A percentile compares a stretch with the other conserved stretches of the same genome.
Evolutionary conservation across 2,888 invertebrate genomes (phyloP).

Genomic region (Pinctada fucata): DNA sequence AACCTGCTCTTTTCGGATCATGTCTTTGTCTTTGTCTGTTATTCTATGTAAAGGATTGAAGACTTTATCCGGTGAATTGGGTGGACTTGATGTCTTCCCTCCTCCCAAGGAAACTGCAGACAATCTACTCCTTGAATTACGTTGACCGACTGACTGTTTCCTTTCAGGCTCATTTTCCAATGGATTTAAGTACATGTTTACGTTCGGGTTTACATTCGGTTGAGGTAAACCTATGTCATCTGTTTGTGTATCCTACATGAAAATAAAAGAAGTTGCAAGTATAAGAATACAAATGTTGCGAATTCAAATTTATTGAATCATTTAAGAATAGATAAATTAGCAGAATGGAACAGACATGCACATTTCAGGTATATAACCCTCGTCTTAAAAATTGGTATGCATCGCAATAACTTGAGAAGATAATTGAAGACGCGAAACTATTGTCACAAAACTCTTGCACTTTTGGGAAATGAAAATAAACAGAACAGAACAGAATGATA

Average conservation of each 20-base stretch:
- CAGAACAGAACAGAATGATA: no score
- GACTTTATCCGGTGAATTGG: not conserved
- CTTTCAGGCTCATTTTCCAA: conserved; percentile 24
- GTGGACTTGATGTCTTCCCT: conserved; percentile 8
- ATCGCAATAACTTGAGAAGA: no score
- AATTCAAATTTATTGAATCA: no score
- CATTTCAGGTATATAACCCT: no score
- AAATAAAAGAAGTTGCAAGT: not conserved
- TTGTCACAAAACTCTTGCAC: no score
- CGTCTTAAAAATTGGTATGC: no score
- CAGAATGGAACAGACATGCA: no score
- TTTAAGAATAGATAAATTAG: no score
- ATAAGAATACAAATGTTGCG: no score
- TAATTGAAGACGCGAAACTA: no score
- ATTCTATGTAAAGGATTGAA: not conserved
- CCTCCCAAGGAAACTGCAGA: conserved; percentile 34
- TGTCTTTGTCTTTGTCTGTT: not conserved
- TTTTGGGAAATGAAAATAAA: no score
- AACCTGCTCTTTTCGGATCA: not conserved
- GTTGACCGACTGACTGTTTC: not conserved
- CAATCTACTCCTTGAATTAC: conserved; percentile 32
- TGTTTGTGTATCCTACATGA: conserved; percentile 38
- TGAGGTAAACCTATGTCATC: conserved; percentile 32
- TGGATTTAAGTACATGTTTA: conserved; percentile 31
- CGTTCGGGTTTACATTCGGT: conserved; percentile 31